phyloP scores from a whole-genome alignment of 2,797 vertebrate species.

The Gila robusta region DNA sequence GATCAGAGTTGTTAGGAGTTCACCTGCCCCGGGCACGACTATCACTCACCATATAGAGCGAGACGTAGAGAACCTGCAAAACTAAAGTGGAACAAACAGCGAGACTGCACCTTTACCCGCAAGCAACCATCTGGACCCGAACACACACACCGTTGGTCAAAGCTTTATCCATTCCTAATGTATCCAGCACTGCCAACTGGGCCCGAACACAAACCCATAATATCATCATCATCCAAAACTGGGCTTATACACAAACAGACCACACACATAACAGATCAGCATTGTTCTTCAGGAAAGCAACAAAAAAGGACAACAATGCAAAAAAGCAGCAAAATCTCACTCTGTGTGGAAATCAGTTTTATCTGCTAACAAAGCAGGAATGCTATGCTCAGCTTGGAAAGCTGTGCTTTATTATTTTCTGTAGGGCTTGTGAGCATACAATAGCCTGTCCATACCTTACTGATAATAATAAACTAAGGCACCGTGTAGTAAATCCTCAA shows the following conservation, averaged over 20 bases:
- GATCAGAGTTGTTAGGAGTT: slow-evolving; percentile 39
- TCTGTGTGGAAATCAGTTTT: slow-evolving; percentile 20
- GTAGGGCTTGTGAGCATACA: background rate
- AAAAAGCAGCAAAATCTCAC: slow-evolving; percentile 36
- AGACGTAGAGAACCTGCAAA: slow-evolving; percentile 34
- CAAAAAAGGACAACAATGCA: slow-evolving; percentile 33
- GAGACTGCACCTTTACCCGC: slow-evolving; percentile 32
- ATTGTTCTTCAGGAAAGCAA: slow-evolving; percentile 34
- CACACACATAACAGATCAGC: slow-evolving; percentile 32
- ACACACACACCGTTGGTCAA: slow-evolving; percentile 5
- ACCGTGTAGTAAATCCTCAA: background rate
- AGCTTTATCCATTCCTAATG: slow-evolving; percentile 33
- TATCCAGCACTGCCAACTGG: slow-evolving; percentile 20
- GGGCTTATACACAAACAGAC: slow-evolving; percentile 16
- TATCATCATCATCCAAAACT: slow-evolving; percentile 30
- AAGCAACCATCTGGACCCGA: slow-evolving; percentile 47
- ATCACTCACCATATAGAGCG: slow-evolving; percentile 25
- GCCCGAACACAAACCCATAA: slow-evolving; percentile 22
- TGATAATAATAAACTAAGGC: background rate
- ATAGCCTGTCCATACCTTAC: background rate
- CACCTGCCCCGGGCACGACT: slow-evolving; percentile 36
- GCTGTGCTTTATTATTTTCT: background rate
- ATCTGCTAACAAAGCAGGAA: slow-evolving; percentile 41
- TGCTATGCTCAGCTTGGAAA: background rate
- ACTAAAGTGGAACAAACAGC: slow-evolving; percentile 45